phyloP scores from a whole-genome alignment of 2,797 vertebrate species.

The Microctenopoma lineatum region DNA sequence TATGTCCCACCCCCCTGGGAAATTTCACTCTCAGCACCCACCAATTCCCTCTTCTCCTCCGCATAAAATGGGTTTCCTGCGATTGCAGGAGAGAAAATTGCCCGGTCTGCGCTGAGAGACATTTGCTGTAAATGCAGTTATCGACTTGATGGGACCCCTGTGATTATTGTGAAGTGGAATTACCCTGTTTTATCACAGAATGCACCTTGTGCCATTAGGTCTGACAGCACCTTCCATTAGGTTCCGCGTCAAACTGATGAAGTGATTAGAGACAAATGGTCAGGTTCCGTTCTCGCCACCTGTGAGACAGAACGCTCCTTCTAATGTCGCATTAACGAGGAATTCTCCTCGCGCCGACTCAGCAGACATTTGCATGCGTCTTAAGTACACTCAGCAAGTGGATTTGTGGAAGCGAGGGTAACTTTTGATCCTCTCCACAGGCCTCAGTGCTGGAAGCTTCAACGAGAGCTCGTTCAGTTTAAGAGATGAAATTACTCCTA shows the following conservation, averaged over 20 bases:
- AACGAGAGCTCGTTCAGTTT: constrained; percentile 44
- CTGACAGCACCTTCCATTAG: constrained; percentile 38
- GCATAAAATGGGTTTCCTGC: constrained; percentile 67
- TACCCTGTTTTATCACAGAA: constrained; percentile 53
- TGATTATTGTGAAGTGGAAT: constrained; percentile 72
- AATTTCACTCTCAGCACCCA: constrained; percentile 70
- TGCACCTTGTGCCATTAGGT: constrained; percentile 32
- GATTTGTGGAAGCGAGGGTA: constrained; percentile 28
- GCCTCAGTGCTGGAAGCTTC: constrained; percentile 15
- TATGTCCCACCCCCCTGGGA: constrained; percentile 68
- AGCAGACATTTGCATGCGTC: constrained; percentile 45
- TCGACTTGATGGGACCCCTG: constrained; percentile 71
- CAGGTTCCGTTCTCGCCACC: constrained; percentile 38
- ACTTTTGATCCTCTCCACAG: constrained; percentile 57
- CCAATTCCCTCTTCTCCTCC: constrained; percentile 46
- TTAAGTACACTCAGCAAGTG: constrained; percentile 27
- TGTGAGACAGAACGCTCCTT: constrained; percentile 18
- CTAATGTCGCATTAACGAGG: constrained; percentile 35
- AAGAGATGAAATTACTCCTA: constrained; percentile 39
- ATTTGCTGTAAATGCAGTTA: constrained; percentile 70
- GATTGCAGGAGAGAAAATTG: constrained; percentile 66
- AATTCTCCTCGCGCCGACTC: neutral
- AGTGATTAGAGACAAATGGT: constrained; percentile 42
- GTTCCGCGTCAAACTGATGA: constrained; percentile 3
- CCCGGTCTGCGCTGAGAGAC: constrained; percentile 47